Evolutionary conservation across 2,797 vertebrate species (phyloP), one percentile per base, ranked within the genome.

Genomic region (Phrynocephalus guinanensis): DNA sequence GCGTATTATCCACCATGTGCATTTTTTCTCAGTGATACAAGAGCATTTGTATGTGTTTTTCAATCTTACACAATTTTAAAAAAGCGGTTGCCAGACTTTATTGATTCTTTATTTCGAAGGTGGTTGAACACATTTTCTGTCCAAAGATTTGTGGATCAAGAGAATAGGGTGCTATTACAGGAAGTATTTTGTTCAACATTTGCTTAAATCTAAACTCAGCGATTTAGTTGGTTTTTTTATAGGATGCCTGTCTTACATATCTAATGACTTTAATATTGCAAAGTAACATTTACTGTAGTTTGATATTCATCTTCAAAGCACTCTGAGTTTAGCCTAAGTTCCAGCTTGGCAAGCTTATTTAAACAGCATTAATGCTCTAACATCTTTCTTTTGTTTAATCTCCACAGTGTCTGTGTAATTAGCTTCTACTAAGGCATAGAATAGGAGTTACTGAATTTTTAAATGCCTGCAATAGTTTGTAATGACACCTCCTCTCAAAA

Each of bases 371-470:
- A 26, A 66, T 38, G 22, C 15, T 38, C 38, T 7, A 1, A 33
- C 22, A 2, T 76, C 82, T 72, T n/a, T 50, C n/a, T 85, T 56
- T 78, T 68, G 60, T 90, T 87, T 81, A 71, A 50, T 68, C 28
- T 75, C 68, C 6, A 33, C 87, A 0, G 1, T 44, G 88, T n/a
- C n/a, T 1, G 0, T 15, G 50, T 50, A 85, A 1, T 24, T 3
- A 30, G 81, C 30, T 85, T 52, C 82, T 48, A 48, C 44, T 28
- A 11, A 15, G 60, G 84, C 18, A 16, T 50, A 7, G 48, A 68
- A 67, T 68, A 66, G 44, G 22, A 52, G 68, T 44, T 73, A 6
- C 22, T 33, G 3, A 73, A 30, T 50, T 70, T 30, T 86, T 77
- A 70, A 91, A 86, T 70, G 72, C 77, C n/a, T 77, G 15, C n/a